phyloP scores from a whole-genome alignment of 2,113 vertebrate genomes.

The Siniperca knerii region DNA sequence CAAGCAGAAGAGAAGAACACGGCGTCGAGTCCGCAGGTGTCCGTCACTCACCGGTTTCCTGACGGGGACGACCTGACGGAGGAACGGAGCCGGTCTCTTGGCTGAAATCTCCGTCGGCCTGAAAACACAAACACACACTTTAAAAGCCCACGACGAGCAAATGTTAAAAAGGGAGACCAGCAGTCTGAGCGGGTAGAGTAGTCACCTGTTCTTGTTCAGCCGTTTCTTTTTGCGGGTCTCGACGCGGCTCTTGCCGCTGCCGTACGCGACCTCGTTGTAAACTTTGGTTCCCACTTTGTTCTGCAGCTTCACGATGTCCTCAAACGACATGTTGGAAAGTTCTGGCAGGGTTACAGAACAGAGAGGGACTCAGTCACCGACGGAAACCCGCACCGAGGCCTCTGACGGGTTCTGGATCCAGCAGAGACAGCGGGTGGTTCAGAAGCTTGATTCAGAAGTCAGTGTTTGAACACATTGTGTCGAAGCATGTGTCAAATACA shows the following conservation, averaged over 20 bases:
- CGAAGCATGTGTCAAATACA: too few relatives aligned
- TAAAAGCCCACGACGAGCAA: fast-evolving
- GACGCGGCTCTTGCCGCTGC: background rate
- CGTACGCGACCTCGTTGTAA: conserved; percentile 75
- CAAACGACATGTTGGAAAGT: conserved; percentile 83
- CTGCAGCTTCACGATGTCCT: conserved; percentile 82
- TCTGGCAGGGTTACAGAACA: conserved; percentile 49
- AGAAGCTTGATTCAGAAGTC: too few relatives aligned
- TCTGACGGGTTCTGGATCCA: too few relatives aligned
- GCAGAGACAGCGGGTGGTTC: too few relatives aligned
- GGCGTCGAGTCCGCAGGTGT: background rate
- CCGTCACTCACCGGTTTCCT: conserved; percentile 84
- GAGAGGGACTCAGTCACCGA: background rate
- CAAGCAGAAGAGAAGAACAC: fast-evolving
- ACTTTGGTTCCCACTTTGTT: conserved; percentile 82
- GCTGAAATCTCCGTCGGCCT: conserved; percentile 94
- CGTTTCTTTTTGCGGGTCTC: conserved; percentile 56
- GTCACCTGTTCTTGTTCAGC: conserved; percentile 81
- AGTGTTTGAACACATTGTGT: too few relatives aligned
- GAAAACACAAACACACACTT: background rate
- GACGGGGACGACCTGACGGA: conserved; percentile 86
- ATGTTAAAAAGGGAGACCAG: background rate
- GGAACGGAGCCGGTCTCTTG: conserved; percentile 88
- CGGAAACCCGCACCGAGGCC: too few relatives aligned
- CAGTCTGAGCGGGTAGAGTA: too few relatives aligned